Conservation (phyloP, 2,113 vertebrate species). For the Dipodomys ordii region DNA sequence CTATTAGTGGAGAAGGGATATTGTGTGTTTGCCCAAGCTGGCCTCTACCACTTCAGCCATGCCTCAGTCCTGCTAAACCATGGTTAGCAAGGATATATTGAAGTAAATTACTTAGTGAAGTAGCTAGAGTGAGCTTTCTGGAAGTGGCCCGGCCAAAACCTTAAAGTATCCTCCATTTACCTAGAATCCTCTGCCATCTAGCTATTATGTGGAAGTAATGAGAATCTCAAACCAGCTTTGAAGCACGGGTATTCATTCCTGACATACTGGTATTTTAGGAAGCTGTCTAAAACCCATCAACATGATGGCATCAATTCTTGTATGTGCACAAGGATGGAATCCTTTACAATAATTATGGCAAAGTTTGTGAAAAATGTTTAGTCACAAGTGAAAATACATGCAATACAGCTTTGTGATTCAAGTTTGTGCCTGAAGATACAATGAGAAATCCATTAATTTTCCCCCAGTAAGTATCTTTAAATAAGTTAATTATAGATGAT, state of each 20-base stretch:
- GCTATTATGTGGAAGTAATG: background rate
- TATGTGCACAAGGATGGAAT: background rate
- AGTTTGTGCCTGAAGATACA: background rate
- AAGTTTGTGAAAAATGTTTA: background rate
- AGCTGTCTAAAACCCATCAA: background rate
- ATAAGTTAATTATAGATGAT: constrained; percentile 5
- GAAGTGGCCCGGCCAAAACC: background rate
- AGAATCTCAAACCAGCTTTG: background rate
- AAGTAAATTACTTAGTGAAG: too few species aligned
- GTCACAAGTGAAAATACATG: background rate
- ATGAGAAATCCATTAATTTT: background rate
- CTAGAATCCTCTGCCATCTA: background rate
- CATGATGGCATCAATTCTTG: background rate
- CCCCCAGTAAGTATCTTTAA: background rate
- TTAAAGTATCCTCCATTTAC: background rate
- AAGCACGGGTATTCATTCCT: background rate
- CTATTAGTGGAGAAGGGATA: too few species aligned
- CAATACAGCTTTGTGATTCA: background rate
- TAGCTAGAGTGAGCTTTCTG: background rate
- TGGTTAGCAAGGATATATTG: too few species aligned
- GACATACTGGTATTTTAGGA: background rate
- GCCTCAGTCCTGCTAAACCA: background rate
- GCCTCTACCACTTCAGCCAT: too few species aligned
- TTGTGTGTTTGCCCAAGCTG: too few species aligned
- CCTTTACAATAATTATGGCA: background rate